Base-by-base conservation (phyloP, 2,797 vertebrate genomes). In the Propithecus deckenii region DNA sequence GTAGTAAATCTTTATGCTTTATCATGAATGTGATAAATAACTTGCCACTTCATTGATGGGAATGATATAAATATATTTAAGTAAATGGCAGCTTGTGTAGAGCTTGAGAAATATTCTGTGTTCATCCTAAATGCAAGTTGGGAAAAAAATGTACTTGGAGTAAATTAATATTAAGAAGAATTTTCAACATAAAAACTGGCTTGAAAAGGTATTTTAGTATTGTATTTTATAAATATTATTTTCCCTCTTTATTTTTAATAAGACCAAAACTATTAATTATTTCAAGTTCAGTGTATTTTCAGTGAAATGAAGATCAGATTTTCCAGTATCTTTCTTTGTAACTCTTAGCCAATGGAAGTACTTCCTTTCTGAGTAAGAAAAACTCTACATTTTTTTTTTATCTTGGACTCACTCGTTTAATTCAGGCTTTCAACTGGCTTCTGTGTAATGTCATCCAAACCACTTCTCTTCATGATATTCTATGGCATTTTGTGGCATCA, bases 391-490 rank as follows among this genome's bases (percentile, higher is more conserved):
- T 23, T 85, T 94, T 35, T 89, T 79, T 83, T 61, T 28, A 25
- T 87, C 20, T 71, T 65, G 96, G n/a, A 25, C 22, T 97, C 87
- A 25, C 23, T 97, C 86, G 25, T 43, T 93, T 94, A 22, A 22
- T 97, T 96, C 97, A 99, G 99, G 99, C 99, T 22, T 99, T 99
- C 98, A 99, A 99, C 98, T 99, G 99, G 99, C 99, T 99, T 89
- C 99, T 99, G 69, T 99, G 99, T 98, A 99, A 99, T n/a, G 99
- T 99, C 97, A 99, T 99, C 98, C 99, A 99, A 94, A 99, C 99
- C 91, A 99, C 99, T 23, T 99, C 99, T 76, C 99, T 99, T 94
- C 99, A 99, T 96, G 99, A 99, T 98, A 99, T 99, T 97, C 99
- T 99, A 4, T 99, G 99, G 99, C 99, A 99, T 98, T 99, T 99